Base-by-base conservation (phyloP, 2,888 invertebrate genomes). In the Notocelia uddmanniana region DNA sequence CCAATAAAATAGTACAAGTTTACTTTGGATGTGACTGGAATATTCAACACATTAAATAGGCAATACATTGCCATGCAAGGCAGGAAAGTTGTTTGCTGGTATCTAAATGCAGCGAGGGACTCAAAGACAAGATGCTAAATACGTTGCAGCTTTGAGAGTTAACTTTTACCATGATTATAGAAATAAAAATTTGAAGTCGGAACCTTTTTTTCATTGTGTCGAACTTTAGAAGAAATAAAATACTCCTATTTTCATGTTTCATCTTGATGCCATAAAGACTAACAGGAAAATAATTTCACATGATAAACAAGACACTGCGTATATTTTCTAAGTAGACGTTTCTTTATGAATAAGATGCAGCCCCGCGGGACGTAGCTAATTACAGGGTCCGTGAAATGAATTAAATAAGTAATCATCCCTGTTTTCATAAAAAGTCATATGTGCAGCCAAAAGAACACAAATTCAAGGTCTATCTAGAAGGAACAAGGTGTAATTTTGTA, bases 371-470 rank as follows among this genome's bases (percentile, higher is more conserved):
- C 31, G n/a, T 9, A 31, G 18, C 31, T 50, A 63, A 63, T 63
- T 50, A 63, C 19, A 19, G 18, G 18, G 19, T 34, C n/a, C 2
- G 60, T 50, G 50, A 31, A 48, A 50, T 31, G 21, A 21, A 34
- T 63, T 63, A 52, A 63, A 63, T 52, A 63, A 21, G 34, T 63
- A 34, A 63, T 63, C 21, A 21, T 15, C 48, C 48, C 15, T 31
- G 31, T 21, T 50, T 18, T 13, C 13, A 34, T 34, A 18, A n/a
- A 63, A 34, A 11, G 63, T 21, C 15, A 8, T 34, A 34, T 31
- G 13, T 18, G 3, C 5, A 37, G 5, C 11, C 3, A 37, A 13
- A 13, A 9, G 19, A 18, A 6, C 6, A 26, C 11, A 2, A 58
- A 8, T 21, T 15, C 23, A 10, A 18, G 15, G 19, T 15, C 19